Conservation (phyloP, 1,140 invertebrate species). For the Eueides isabella region DNA sequence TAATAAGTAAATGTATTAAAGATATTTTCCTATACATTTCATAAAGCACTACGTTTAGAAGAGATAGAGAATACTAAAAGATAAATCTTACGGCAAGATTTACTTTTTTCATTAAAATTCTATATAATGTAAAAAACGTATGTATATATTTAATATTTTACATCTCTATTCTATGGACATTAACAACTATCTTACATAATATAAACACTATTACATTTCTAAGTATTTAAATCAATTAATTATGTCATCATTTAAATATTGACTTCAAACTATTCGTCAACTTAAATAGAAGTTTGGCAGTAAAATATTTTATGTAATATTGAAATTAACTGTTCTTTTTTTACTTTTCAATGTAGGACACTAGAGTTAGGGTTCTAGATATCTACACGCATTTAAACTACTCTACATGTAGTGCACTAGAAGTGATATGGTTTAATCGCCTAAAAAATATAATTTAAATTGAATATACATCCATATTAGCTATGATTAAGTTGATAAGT, state of each 20-base stretch:
- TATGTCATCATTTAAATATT: not conserved
- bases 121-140: too few relatives aligned
- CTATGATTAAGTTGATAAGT: too few relatives aligned
- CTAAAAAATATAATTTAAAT: too few relatives aligned
- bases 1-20: not conserved
- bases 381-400: too few relatives aligned
- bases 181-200: conserved; percentile 8
- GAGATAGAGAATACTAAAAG: not conserved
- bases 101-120: not conserved
- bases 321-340: not conserved
- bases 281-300: conserved; percentile 7
- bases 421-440: too few relatives aligned
- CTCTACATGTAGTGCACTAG: too few relatives aligned
- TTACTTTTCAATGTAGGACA: not conserved
- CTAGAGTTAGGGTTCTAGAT: not conserved
- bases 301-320: not conserved
- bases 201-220: not conserved
- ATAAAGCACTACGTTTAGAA: not conserved
- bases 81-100: conserved; percentile 4
- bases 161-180: not conserved
- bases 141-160: not conserved
- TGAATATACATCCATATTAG: too few relatives aligned
- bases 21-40: not conserved
- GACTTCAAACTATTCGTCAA: not conserved
- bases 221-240: not conserved